Base-by-base conservation (phyloP, 64 coral and sea anemone genomes). In the Stylophora pistillata region DNA sequence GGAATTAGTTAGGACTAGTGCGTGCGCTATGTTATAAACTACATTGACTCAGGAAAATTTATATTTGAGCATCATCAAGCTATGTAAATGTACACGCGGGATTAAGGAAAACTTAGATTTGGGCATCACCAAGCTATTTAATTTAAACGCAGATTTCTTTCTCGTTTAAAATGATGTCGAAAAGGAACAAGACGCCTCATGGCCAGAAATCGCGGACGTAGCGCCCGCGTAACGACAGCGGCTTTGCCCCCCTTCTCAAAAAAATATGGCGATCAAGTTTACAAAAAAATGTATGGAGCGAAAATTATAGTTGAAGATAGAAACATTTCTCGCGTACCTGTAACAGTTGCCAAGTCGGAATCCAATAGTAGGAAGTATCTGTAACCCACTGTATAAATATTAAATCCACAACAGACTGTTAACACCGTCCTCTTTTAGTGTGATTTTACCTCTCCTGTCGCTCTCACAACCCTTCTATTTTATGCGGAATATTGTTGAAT, bases 201-300 rank as follows among this genome's bases (percentile, higher is more conserved):
- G 70, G 70, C 70, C 70, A 31, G 70, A 72, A 72, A 72, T 72
- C n/a, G n/a, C 15, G 70, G 25, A 72, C 70, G 23, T 10, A 29
- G 70, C 70, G 25, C 70, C 70, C 70, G 28, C 28, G 25, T 15
- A 72, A 72, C 5, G 27, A 30, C 23, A 30, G 70, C 70, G 70
- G 26, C 26, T 72, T 72, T 29, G 25, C 31, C 26, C 18, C n/a
- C 7, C 31, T 72, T 29, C 28, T n/a, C 9, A 72, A 72, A 72
- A 5, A 72, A 27, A 72, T 29, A 72, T 72, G 70, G 70, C 70
- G 70, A 72, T 72, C n/a, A 15, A 29, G 25, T 72, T 72, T 29
- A 72, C 1, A 72, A 72, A 72, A 29, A 72, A 58, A 72, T 29
- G 70, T 30, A 72, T 72, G 70, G 70, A 72, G 70, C 26, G 70